phyloP scores from a whole-genome alignment of 1,140 invertebrate genomes.

The Bradysia coprophila region DNA sequence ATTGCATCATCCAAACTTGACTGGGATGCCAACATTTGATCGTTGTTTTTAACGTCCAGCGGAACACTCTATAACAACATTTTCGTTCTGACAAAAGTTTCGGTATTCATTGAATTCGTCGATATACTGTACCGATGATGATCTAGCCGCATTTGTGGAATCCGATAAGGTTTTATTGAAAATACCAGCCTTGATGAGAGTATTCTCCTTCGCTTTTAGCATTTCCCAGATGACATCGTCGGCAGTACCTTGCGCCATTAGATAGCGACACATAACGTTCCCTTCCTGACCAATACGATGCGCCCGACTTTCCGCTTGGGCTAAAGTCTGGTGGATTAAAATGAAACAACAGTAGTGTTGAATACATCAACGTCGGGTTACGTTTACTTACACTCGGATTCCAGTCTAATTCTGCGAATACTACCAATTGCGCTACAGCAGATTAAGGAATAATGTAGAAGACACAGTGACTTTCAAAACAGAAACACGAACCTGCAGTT shows the following conservation, averaged over 20 bases:
- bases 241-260: conserved; percentile 72
- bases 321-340: conserved; percentile 43
- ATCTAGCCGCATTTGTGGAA: neutral
- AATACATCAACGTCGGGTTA: conserved; percentile 6
- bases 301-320: conserved; percentile 85
- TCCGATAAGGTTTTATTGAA: neutral
- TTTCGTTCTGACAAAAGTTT: conserved; percentile 9
- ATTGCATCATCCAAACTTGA: too few relatives aligned
- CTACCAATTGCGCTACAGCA: conserved; percentile 72
- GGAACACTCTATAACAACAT: neutral
- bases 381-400: conserved; percentile 70
- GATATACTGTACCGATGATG: too few relatives aligned
- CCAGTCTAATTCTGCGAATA: conserved; percentile 96
- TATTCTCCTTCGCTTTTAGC: conserved; percentile 63
- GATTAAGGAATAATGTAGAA: too few relatives aligned
- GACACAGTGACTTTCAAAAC: too few relatives aligned
- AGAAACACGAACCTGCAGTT: too few relatives aligned
- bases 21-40: neutral
- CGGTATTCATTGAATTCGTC: conserved; percentile 18
- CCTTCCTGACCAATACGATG: conserved; percentile 83
- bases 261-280: conserved; percentile 62
- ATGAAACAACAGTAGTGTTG: conserved; percentile 1
- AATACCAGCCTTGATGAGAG: conserved; percentile 58
- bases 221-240: conserved; percentile 88
- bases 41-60: neutral